Percentiles rank a stretch among this genome's conserved stretches.
These are phyloP conservation scores for Aelia acuminata DNA, from an alignment of 2,888 invertebrate genomes.

Conservation along the genomic window DNA sequence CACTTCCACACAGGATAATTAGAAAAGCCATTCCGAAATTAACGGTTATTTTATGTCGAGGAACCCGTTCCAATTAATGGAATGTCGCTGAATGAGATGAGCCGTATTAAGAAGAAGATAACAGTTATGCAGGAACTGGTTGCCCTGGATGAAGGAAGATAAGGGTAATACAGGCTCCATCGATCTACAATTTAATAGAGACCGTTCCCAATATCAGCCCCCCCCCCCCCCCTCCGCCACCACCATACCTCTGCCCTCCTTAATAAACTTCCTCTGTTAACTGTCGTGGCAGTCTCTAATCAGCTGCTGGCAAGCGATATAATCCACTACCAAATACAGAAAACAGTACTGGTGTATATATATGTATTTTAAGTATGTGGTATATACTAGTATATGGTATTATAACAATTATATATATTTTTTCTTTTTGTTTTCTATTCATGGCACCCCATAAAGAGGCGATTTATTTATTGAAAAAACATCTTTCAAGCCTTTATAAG, in stretches of 20 bases:
- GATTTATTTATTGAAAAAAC: too few species aligned
- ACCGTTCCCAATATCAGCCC: not conserved
- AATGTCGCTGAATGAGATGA: not conserved
- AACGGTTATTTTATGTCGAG: not conserved
- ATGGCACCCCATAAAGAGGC: too few species aligned
- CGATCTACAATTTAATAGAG: constrained; percentile 9
- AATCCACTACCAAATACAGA: too few species aligned
- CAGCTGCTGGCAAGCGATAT: not conserved
- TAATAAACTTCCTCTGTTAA: not conserved
- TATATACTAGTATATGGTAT: too few species aligned
- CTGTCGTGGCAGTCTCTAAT: not conserved
- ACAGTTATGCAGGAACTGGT: not conserved
- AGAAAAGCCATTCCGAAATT: not conserved
- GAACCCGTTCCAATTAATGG: not conserved
- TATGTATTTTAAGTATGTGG: too few species aligned
- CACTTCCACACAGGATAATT: not conserved
- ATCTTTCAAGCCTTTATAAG: too few species aligned
- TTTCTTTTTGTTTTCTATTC: too few species aligned
- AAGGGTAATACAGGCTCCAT: not conserved
- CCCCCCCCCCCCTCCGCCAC: not conserved
- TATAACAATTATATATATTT: too few species aligned
- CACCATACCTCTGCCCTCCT: not conserved
- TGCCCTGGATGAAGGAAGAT: not conserved
- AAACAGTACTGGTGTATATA: too few species aligned
- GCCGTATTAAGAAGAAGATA: not conserved